Evolutionary conservation across 2,113 vertebrate species (phyloP).

Genomic region (Mixornis gularis): DNA sequence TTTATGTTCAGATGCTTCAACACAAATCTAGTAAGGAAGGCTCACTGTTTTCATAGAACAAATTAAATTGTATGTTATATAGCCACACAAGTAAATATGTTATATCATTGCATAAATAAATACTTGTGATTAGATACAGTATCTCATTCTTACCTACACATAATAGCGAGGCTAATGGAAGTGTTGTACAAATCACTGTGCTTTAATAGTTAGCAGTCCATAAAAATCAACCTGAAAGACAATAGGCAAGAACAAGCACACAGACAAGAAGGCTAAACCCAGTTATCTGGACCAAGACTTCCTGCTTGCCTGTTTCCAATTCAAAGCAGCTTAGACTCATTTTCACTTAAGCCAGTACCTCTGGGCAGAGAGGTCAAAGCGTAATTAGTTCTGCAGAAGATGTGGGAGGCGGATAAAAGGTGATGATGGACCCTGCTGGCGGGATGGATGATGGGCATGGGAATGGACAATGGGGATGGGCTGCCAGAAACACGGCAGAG

Average conservation of each 20-base stretch:
- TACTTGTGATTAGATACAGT: constrained; percentile 37
- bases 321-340: background rate
- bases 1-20: constrained; percentile 31
- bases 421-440: background rate
- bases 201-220: constrained; percentile 29
- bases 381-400: background rate
- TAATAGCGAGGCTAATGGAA: background rate
- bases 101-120: constrained; percentile 47
- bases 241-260: background rate
- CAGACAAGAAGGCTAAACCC: background rate
- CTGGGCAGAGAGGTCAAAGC: background rate
- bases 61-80: constrained; percentile 49
- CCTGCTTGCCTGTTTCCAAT: background rate
- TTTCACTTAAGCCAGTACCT: constrained; percentile 14
- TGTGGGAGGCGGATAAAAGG: background rate
- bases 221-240: constrained; percentile 22
- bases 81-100: constrained; percentile 39
- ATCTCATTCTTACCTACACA: background rate
- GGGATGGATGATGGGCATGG: background rate
- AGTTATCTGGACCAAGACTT: background rate
- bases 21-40: constrained; percentile 45
- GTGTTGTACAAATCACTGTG: background rate
- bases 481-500: background rate
- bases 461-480: background rate
- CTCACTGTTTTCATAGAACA: constrained; percentile 22